Evolutionary conservation across 1,140 invertebrate species (phyloP).

Genomic region (Drosophila navojoa): DNA sequence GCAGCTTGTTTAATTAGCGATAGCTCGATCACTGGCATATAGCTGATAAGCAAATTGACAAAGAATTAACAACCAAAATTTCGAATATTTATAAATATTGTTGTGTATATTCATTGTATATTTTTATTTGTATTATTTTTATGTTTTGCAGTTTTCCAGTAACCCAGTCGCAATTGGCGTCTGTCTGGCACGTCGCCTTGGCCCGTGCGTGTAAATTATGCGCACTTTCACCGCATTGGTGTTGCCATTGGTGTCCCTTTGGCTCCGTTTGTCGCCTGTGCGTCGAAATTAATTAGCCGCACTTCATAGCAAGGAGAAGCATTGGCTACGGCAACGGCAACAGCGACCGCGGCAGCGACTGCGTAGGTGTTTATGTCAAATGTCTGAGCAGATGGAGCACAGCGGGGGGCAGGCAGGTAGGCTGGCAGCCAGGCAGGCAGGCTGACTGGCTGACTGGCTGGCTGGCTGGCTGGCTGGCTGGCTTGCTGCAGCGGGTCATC

Average conservation of each 20-base stretch:
- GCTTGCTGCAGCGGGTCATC: constrained; percentile 14
- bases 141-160: constrained; percentile 16
- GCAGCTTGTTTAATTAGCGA: constrained; percentile 71
- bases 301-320: constrained; percentile 37
- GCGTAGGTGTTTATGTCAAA: constrained; percentile 61
- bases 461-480: too few relatives aligned
- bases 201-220: constrained; percentile 72
- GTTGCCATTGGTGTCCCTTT: constrained; percentile 51
- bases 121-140: too few relatives aligned
- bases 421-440: too few relatives aligned
- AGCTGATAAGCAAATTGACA: constrained; percentile 72
- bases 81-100: constrained; percentile 53
- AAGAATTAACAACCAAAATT: constrained; percentile 26
- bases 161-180: not conserved
- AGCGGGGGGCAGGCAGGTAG: not conserved
- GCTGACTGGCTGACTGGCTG: too few relatives aligned
- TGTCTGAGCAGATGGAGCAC: constrained; percentile 22
- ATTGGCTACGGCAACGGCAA: too few relatives aligned
- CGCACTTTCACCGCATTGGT: constrained; percentile 70
- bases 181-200: constrained; percentile 1
- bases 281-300: constrained; percentile 77
- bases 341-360: not conserved
- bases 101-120: constrained; percentile 24
- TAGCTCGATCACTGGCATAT: constrained; percentile 38
- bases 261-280: constrained; percentile 51